Conservation (phyloP, 1,140 invertebrate species). For the Leguminivora glycinivorella region DNA sequence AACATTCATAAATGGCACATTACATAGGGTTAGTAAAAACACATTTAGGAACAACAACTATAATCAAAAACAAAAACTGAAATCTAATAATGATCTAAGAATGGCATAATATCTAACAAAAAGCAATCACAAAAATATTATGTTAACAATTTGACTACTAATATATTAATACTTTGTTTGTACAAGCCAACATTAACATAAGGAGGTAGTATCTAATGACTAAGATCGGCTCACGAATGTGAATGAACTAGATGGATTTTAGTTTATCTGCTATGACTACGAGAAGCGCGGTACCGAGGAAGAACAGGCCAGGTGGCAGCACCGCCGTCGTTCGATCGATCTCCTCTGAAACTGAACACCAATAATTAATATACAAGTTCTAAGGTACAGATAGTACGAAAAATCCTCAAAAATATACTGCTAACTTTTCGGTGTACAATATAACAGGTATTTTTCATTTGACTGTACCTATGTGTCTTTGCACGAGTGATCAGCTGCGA, state of each 20-base stretch:
- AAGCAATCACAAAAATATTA: slow-evolving; percentile 26
- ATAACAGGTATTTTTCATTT: too few species aligned
- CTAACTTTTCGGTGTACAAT: too few species aligned
- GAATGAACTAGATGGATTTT: slow-evolving; percentile 50
- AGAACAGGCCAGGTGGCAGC: slow-evolving; percentile 66
- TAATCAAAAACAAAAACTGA: slow-evolving; percentile 6
- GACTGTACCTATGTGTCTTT: too few species aligned
- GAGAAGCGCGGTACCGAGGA: slow-evolving; percentile 66
- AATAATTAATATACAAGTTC: slow-evolving; percentile 4
- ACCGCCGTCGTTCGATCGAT: slow-evolving; percentile 53
- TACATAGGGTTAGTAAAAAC: slow-evolving; percentile 2
- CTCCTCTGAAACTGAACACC: slow-evolving; percentile 50
- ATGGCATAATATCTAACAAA: not conserved
- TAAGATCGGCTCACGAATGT: slow-evolving; percentile 38
- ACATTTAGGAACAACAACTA: slow-evolving; percentile 17
- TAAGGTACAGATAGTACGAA: too few species aligned
- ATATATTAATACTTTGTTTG: slow-evolving; percentile 67
- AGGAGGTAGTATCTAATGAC: slow-evolving; percentile 55
- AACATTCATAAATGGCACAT: not conserved
- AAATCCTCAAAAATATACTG: too few species aligned
- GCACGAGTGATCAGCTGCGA: too few species aligned
- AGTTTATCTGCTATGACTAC: slow-evolving; percentile 74
- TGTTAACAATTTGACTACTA: slow-evolving; percentile 39
- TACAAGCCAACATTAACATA: slow-evolving; percentile 26
- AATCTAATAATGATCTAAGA: slow-evolving; percentile 10